Evolutionary conservation across 2,888 invertebrate genomes (phyloP), one percentile per base, ranked within the genome.

Genomic region (Synanthedon vespiformis): DNA sequence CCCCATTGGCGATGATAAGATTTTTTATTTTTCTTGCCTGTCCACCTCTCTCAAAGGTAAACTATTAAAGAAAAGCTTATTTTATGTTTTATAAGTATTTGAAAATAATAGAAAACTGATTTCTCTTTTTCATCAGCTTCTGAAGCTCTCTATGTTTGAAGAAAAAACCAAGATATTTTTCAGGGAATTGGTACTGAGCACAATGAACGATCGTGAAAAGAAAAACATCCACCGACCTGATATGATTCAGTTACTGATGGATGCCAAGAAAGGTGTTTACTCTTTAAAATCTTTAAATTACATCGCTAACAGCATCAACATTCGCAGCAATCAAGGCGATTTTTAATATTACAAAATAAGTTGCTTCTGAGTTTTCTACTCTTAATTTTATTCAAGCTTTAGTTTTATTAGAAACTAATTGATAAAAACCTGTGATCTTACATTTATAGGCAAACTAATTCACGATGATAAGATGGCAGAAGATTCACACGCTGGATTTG

Each of bases 231-330:
- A 77, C 2, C 70, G 88, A 2, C 75, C 76, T 1, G 88, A 88
- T 55, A 88, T 90, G 83, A 85, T 90, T 12, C 80, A 90, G 55
- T 58, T 89, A 4, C 65, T 90, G 1, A 75, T 89, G 74, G 82
- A 89, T 61, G 83, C 88, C 2, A 82, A 80, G 55, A 80, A 79
- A 65, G 82, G 80, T 68, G 57, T 27, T 34, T 34, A 34, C 10
- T 34, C 10, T 34, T 10, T 34, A 10, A 0, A 34, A 34, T 10
- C 34, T 44, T 44, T 12, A 44, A 6, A 44, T 44, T 27, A n/a
- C n/a, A n/a, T n/a, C n/a, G n/a, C n/a, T n/a, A n/a, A n/a, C n/a
- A n/a, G n/a, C n/a, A n/a, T n/a, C n/a, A n/a, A n/a, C n/a, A n/a
- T n/a, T n/a, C n/a, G n/a, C n/a, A n/a, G n/a, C n/a, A n/a, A 34